Conservation (phyloP, 1,140 invertebrate genomes). For the Drosophila bifasciata region DNA sequence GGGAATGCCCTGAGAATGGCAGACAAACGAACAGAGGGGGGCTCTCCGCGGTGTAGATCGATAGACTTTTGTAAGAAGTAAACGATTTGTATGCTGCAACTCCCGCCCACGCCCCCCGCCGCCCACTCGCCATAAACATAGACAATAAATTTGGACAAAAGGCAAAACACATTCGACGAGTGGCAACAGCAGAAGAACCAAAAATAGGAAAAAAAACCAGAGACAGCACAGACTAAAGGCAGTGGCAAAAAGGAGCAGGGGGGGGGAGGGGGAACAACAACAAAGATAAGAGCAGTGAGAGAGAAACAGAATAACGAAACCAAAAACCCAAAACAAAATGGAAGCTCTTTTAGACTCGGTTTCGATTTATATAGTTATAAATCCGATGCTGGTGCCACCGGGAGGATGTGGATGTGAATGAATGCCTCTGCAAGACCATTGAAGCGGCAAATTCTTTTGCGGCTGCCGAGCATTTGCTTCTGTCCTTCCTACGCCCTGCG, state of each 20-base stretch:
- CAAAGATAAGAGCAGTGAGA: slow-evolving; percentile 2
- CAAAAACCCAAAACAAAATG: slow-evolving; percentile 65
- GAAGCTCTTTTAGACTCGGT: slow-evolving; percentile 62
- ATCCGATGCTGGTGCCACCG: slow-evolving; percentile 22
- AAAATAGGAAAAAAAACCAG: slow-evolving; percentile 28
- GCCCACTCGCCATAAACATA: slow-evolving; percentile 36
- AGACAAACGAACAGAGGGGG: slow-evolving; percentile 47
- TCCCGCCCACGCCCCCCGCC: slow-evolving; percentile 20
- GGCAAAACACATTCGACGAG: slow-evolving; percentile 72
- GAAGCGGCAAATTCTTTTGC: slow-evolving; percentile 73
- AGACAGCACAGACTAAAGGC: slow-evolving; percentile 15
- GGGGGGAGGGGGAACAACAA: background rate
- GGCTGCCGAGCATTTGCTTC: slow-evolving; percentile 8
- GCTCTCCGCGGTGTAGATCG: slow-evolving; percentile 44
- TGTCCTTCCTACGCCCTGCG: slow-evolving; percentile 2
- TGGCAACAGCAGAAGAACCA: slow-evolving; percentile 55
- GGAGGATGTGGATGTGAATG: slow-evolving; percentile 14
- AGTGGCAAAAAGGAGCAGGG: slow-evolving; percentile 5
- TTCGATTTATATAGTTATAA: slow-evolving; percentile 69
- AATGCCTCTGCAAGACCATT: slow-evolving; percentile 66
- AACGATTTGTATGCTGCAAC: slow-evolving; percentile 58
- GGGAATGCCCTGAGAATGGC: slow-evolving; percentile 26
- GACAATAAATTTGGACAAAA: slow-evolving; percentile 75
- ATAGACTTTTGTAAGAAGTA: slow-evolving; percentile 57
- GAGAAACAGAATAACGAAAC: slow-evolving; percentile 57